Evolutionary conservation across 2,888 invertebrate genomes (phyloP).

Genomic region (Elgonia sp.): DNA sequence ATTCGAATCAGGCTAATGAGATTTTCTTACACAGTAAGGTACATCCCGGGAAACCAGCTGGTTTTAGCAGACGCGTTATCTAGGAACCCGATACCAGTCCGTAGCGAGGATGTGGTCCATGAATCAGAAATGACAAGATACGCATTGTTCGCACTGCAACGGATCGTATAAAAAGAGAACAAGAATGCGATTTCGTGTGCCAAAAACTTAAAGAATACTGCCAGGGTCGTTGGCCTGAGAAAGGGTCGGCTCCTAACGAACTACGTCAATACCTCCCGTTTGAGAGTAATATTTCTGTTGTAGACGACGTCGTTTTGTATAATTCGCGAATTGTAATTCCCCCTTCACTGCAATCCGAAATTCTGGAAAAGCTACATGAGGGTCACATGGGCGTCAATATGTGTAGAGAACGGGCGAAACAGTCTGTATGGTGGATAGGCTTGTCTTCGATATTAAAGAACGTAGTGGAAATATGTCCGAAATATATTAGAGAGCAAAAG

Average conservation of each 20-base stretch:
- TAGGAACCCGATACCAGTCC: constrained; percentile 57
- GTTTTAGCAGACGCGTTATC: constrained; percentile 81
- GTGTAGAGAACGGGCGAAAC: constrained; percentile 75
- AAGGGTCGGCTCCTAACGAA: not conserved
- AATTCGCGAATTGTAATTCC: constrained; percentile 77
- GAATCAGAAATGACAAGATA: not conserved
- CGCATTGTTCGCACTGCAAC: constrained; percentile 8
- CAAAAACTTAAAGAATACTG: constrained; percentile 56
- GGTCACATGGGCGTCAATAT: constrained; percentile 79
- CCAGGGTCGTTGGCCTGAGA: constrained; percentile 66
- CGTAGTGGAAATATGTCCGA: constrained; percentile 62
- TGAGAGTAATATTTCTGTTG: constrained; percentile 57
- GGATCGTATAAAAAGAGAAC: constrained; percentile 53
- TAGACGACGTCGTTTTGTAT: constrained; percentile 72
- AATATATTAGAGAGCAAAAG: constrained; percentile 63
- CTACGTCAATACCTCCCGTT: no score
- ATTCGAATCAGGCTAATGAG: constrained; percentile 63
- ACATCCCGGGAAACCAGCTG: constrained; percentile 81
- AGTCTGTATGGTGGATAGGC: constrained; percentile 78
- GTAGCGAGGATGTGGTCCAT: no score
- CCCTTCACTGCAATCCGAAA: constrained; percentile 64
- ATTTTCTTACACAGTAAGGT: constrained; percentile 78
- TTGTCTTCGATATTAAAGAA: constrained; percentile 65
- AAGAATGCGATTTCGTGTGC: constrained; percentile 56
- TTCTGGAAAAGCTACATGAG: constrained; percentile 75